Percentiles rank a stretch among this genome's conserved stretches.
Conservation (phyloP, 2,113 vertebrate genomes). For the Trogon melanurus region DNA sequence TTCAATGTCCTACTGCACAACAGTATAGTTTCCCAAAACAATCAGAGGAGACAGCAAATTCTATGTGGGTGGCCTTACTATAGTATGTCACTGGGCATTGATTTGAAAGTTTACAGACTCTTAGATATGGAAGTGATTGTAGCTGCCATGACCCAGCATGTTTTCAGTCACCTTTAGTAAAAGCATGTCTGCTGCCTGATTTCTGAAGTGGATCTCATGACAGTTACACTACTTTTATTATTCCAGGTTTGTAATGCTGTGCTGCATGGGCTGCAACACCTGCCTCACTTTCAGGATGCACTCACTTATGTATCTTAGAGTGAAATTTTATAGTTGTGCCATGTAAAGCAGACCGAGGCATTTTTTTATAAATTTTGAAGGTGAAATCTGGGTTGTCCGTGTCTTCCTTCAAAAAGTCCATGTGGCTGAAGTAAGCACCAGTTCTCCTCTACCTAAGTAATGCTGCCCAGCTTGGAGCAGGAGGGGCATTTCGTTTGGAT, state of each 20-base stretch:
- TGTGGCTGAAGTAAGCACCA: neutral
- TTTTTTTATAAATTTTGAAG: neutral
- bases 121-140: neutral
- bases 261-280: neutral
- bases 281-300: neutral
- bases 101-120: neutral
- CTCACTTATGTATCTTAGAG: too few relatives aligned
- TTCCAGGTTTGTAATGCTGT: neutral
- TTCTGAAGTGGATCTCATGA: neutral
- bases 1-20: neutral
- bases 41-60: neutral
- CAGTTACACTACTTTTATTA: neutral
- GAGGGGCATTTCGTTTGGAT: neutral
- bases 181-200: neutral
- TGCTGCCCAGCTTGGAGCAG: neutral
- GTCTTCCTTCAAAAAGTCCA: neutral
- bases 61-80: neutral
- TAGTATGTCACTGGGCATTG: neutral
- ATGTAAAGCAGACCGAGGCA: accelerated
- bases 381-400: neutral
- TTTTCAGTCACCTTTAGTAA: neutral
- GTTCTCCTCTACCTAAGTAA: neutral
- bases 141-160: neutral
- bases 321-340: neutral
- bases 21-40: neutral